These are phyloP conservation scores for Recurvirostra avosetta DNA, from an alignment of 2,113 vertebrate genomes.

Conservation along the genomic window DNA sequence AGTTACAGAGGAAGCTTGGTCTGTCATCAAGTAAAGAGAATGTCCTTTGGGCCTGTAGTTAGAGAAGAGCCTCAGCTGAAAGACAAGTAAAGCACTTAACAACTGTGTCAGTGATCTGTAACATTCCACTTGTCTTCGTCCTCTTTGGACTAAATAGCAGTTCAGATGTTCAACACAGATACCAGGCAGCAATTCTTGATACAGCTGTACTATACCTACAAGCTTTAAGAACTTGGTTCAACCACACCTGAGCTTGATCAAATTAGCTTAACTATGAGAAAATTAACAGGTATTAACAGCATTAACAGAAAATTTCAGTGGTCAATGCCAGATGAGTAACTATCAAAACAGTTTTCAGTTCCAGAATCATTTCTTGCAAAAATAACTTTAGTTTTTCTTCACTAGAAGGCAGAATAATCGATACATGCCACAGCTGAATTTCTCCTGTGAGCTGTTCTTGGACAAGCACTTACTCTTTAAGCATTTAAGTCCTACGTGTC, in stretches of 20 bases:
- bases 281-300: background rate
- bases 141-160: background rate
- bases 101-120: background rate
- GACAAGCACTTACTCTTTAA: background rate
- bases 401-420: background rate
- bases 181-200: background rate
- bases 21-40: background rate
- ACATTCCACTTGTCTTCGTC: background rate
- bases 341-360: background rate
- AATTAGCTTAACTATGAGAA: background rate
- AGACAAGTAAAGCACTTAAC: background rate
- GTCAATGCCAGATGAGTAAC: background rate
- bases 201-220: background rate
- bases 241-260: background rate
- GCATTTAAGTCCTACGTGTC: background rate
- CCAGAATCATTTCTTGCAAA: background rate
- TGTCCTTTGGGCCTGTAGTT: background rate
- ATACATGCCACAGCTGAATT: background rate
- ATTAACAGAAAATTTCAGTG: background rate
- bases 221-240: background rate
- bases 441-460: background rate
- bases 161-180: background rate
- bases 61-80: background rate
- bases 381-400: background rate
- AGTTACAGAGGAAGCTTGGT: background rate